A percentile compares a stretch with the other conserved stretches of the same genome.
These are phyloP conservation scores for Dusona sp. DNA, from an alignment of 2,888 invertebrate genomes.

Conservation along the genomic window DNA sequence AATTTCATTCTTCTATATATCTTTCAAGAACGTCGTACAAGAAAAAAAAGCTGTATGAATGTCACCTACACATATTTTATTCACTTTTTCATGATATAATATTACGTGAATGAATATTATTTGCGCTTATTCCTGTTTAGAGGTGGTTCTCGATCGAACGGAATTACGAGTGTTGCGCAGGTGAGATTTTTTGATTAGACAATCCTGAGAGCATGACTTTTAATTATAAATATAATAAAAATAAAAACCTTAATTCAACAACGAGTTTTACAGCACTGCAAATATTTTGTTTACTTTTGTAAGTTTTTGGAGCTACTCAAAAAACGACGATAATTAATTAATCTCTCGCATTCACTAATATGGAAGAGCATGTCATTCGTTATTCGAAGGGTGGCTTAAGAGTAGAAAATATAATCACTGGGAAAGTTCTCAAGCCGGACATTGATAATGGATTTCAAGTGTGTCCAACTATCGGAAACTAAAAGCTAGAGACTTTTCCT, in stretches of 20 bases:
- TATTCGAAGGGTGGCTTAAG: slow-evolving; percentile 48
- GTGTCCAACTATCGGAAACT: slow-evolving; percentile 72
- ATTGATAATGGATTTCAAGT: slow-evolving; percentile 70
- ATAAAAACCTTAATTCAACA: background rate
- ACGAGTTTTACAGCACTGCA: background rate
- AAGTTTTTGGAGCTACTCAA: background rate
- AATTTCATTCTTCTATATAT: slow-evolving; percentile 35
- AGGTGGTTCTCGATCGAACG: background rate
- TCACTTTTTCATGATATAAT: background rate
- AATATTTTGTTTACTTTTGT: background rate
- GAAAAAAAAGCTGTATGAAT: slow-evolving; percentile 5
- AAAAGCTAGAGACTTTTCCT: slow-evolving; percentile 53
- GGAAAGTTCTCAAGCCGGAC: slow-evolving; percentile 60
- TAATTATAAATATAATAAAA: background rate
- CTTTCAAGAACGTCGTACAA: slow-evolving; percentile 10
- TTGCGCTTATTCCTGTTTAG: background rate
- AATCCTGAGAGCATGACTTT: background rate
- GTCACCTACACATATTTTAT: background rate
- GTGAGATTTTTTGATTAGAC: background rate
- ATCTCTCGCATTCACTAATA: background rate
- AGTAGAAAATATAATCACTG: slow-evolving; percentile 34
- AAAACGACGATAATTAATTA: slow-evolving; percentile 34
- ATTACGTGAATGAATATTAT: slow-evolving; percentile 15
- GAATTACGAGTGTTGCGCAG: background rate
- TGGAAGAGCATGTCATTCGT: slow-evolving; percentile 2